phyloP scores from a whole-genome alignment of 2,888 invertebrate species.

The Neoitamus cyanurus region DNA sequence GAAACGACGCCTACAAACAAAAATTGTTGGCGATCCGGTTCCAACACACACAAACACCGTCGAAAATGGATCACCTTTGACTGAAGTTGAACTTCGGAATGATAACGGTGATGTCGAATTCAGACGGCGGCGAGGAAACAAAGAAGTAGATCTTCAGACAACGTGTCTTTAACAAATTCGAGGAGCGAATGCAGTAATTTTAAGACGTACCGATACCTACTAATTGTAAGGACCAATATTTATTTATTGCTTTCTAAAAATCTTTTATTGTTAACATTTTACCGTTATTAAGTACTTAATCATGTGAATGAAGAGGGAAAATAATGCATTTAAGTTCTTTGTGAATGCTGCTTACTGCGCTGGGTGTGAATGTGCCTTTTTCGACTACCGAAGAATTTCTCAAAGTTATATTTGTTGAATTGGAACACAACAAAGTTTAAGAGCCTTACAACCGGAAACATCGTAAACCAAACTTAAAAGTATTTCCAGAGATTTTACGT shows the following conservation, averaged over 20 bases:
- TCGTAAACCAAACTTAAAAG: neutral
- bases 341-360: neutral
- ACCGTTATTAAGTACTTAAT: constrained; percentile 33
- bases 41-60: neutral
- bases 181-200: neutral
- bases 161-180: neutral
- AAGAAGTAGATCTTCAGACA: neutral
- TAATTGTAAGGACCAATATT: constrained; percentile 11
- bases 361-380: constrained; percentile 37
- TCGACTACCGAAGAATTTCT: neutral
- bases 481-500: neutral
- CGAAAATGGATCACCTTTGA: neutral
- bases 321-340: constrained; percentile 1
- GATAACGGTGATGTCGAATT: constrained; percentile 2
- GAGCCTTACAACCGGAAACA: neutral
- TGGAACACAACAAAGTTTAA: neutral
- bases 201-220: neutral
- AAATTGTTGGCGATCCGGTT: neutral
- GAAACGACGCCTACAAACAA: constrained; percentile 61
- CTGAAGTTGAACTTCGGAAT: neutral
- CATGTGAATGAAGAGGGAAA: neutral
- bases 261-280: neutral
- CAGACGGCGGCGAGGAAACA: neutral
- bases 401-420: neutral
- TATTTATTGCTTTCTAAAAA: constrained; percentile 15